Base-by-base conservation (phyloP, 1,140 invertebrate species). In the Euwallacea fornicatus region DNA sequence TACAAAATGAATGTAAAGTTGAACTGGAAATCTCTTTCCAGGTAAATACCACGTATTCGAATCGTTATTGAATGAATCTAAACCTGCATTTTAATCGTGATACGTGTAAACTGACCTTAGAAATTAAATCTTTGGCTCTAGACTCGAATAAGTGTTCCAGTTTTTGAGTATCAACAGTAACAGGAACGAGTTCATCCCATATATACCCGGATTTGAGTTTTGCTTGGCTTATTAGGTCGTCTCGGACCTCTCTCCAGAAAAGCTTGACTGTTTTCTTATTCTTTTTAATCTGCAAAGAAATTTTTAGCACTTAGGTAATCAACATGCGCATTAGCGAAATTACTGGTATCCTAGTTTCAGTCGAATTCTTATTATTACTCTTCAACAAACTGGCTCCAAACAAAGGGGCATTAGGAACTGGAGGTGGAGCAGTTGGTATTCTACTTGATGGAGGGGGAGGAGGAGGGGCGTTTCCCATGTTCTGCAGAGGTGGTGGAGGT, bases 251-350 rank as follows among this genome's bases (percentile, higher is more conserved):
- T 80, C 94, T 94, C 98, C 98, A 99, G 82, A 99, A 99, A n/a
- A 99, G 84, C 84, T 98, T 98, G 6, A 99, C 91, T n/a, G 97
- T 98, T 82, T 98, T 98, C 81, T 98, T 98, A 76, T 89, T 96
- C 81, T 98, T 98, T 78, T 91, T 92, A 50, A 66, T 54, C 69
- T 70, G 16, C 47, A 42, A 71, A 42, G 8, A 4, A 33, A 33
- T 33, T 33, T 33, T 33, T 33, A 33, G 21, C 1, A 33, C 4
- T 33, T 33, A 33, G 21, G 21, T 33, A 33, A 33, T 33, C 21
- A 33, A 33, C 21, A 33, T 33, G 21, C 21, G 4, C 4, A 33
- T 4, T 33, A 33, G 21, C 4, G 7, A 7, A 63, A 53, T 58
- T 15, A 87, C 84, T 7, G 80, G 78, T 78, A 79, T 72, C 74